Conservation (phyloP, 2,113 vertebrate genomes). For the Phalacrocorax pelagicus region DNA sequence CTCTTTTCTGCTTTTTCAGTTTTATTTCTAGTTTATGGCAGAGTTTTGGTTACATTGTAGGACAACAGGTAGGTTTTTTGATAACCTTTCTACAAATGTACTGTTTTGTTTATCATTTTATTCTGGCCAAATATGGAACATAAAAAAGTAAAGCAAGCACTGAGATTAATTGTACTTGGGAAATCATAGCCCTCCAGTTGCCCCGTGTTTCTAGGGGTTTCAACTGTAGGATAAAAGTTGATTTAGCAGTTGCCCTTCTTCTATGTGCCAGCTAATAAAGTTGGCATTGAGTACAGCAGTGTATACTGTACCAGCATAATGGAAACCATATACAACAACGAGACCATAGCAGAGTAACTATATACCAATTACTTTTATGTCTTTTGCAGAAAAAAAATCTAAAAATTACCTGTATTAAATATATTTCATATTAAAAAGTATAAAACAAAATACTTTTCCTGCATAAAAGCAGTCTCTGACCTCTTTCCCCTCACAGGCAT, state of each 20-base stretch:
- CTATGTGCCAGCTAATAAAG: background rate
- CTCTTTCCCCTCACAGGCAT: background rate
- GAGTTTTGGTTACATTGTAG: background rate
- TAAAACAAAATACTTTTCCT: background rate
- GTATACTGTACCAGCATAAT: background rate
- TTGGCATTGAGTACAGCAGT: background rate
- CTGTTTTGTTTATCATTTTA: background rate
- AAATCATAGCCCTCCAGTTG: background rate
- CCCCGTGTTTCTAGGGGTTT: background rate
- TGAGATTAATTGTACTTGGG: background rate
- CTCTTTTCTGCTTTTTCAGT: background rate
- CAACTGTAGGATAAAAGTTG: background rate
- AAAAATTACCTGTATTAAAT: background rate
- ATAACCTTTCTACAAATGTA: background rate
- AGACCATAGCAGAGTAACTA: background rate
- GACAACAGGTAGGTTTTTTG: background rate
- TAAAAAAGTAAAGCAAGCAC: background rate
- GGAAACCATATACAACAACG: background rate
- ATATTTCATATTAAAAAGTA: background rate
- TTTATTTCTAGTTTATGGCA: background rate
- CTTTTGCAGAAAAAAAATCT: background rate
- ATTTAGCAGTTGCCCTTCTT: background rate
- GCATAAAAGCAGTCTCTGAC: background rate
- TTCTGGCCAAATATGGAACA: background rate
- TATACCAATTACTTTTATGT: background rate